phyloP scores from a whole-genome alignment of 2,113 vertebrate genomes.

The Pelusios castaneus region DNA sequence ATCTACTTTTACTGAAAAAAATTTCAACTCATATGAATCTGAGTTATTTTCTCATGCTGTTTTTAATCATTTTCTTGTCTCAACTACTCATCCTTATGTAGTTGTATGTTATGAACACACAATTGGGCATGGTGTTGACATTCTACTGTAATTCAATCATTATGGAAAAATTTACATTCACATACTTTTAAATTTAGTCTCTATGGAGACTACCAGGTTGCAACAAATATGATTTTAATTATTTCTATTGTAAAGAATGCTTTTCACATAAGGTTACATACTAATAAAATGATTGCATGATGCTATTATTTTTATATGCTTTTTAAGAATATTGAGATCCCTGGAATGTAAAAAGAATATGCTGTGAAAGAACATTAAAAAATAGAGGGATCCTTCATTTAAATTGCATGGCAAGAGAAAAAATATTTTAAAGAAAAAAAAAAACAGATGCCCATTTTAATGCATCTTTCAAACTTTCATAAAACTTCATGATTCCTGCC shows the following conservation, averaged over 20 bases:
- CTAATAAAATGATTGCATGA: not conserved
- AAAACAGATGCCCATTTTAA: not conserved
- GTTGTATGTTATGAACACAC: not conserved
- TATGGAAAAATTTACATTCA: conserved; percentile 31
- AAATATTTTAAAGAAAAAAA: conserved; percentile 9
- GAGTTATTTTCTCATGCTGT: conserved; percentile 52
- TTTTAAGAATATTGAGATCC: not conserved
- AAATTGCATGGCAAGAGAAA: not conserved
- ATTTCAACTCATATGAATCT: not conserved
- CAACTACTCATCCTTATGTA: conserved; percentile 14
- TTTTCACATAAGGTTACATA: not conserved
- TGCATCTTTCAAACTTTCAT: not conserved
- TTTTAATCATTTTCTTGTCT: conserved; percentile 55
- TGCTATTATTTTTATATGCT: not conserved
- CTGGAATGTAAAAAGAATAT: not conserved
- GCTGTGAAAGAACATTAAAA: not conserved
- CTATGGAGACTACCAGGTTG: conserved; percentile 5
- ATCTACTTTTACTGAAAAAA: conserved; percentile 6
- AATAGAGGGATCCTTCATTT: not conserved
- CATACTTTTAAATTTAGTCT: conserved; percentile 36
- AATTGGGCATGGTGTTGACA: conserved; percentile 24
- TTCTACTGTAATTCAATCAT: conserved; percentile 30
- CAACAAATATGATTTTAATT: conserved; percentile 30
- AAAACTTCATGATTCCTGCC: not conserved
- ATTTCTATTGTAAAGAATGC: conserved; percentile 3